Evolutionary conservation across 2,797 vertebrate genomes (phyloP), one percentile per base, ranked within the genome.

Genomic region (Chrosomus eos): DNA sequence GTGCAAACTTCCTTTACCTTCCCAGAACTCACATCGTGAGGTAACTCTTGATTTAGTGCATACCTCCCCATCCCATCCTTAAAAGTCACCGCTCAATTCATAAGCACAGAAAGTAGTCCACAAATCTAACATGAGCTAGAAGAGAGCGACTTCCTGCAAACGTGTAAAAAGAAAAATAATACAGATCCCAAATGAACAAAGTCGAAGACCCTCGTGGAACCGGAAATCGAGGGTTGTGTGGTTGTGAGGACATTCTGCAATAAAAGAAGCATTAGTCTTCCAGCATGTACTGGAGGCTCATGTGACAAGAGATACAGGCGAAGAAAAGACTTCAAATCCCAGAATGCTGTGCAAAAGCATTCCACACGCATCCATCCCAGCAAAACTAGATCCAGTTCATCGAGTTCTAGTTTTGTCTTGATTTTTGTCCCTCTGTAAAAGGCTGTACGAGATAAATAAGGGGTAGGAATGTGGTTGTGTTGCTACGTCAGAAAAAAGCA

Each of bases 311-410:
- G 23, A 84, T 68, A 87, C 31, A 87, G 40, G 82, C 18, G 84
- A 86, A 10, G 84, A 90, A 87, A 88, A 82, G 81, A 87, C 87
- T 88, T 87, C 77, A 80, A 76, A 89, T 90, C 88, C 85, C 86
- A 93, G 88, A 91, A 92, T 90, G 89, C 88, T 83, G 71, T 74
- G 87, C 88, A 82, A 87, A 89, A 85, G 88, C 90, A 87, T 88
- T 91, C 90, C 86, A 88, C 91, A 38, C 18, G 58, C 73, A 68
- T 84, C 74, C 74, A 36, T 87, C 87, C 89, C 85, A 89, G 90
- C 87, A 26, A 85, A 87, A 81, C 53, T 64, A 90, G 89, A 93
- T 92, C 92, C 87, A 79, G 94, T 94, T 43, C 68, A 90, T 90
- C 90, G 81, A 90, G 91, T 77, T 90, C 84, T 86, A 82, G 75